Percentiles rank a stretch among this genome's conserved stretches.
Evolutionary conservation across 2,797 vertebrate species (phyloP).

Genomic region (Phalanger gymnotis): DNA sequence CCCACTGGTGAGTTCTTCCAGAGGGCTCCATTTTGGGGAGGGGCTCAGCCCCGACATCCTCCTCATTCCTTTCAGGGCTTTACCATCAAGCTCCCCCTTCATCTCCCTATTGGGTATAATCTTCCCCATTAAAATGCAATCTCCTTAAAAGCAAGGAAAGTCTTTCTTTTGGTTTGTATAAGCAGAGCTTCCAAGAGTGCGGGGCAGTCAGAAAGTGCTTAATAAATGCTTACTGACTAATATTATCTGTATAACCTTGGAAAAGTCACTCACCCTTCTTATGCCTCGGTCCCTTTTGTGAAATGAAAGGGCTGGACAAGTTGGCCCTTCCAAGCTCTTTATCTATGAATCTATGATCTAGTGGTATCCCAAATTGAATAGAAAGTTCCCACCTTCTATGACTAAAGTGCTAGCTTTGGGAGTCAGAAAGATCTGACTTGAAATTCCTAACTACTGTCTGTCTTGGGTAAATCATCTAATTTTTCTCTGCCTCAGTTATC

Average conservation of each 20-base stretch:
- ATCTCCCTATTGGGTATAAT: no score
- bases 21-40: no score
- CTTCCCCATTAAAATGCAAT: no score
- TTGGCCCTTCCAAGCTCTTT: background rate
- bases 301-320: background rate
- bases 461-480: background rate
- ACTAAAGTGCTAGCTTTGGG: background rate
- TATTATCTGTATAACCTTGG: background rate
- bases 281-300: background rate
- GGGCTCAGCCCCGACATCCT: no score
- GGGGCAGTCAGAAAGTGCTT: no score
- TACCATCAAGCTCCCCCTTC: no score
- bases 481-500: background rate
- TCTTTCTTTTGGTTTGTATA: no score
- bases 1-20: no score
- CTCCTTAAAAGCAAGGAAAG: no score
- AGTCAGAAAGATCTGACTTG: background rate
- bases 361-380: background rate
- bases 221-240: background rate
- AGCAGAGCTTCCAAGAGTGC: no score
- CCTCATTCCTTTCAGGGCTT: no score
- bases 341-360: background rate
- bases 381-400: background rate
- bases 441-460: background rate
- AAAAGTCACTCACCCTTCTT: background rate